Percentiles rank a stretch among this genome's conserved stretches.
Conservation (phyloP, 2,888 invertebrate species). For the Cataglyphis altisquamis region DNA sequence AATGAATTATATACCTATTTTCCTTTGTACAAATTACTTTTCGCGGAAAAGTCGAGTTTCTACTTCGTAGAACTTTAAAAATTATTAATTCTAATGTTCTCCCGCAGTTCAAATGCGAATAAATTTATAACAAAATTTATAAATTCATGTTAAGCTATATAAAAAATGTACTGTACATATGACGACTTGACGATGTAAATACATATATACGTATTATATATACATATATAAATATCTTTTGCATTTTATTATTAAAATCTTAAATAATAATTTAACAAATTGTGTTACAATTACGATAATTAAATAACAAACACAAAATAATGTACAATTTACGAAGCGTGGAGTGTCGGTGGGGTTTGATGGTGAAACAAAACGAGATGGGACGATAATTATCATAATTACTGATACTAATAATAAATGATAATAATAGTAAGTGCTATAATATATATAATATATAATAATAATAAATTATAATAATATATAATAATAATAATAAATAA, state of each 20-base stretch:
- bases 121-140: neutral
- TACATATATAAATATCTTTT: neutral
- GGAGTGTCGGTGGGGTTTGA: constrained; percentile 8
- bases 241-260: constrained; percentile 77
- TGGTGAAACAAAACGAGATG: constrained; percentile 45
- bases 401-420: constrained; percentile 62
- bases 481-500: constrained; percentile 57
- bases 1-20: neutral
- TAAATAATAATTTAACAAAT: constrained; percentile 82
- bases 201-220: constrained; percentile 11
- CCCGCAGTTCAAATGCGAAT: neutral
- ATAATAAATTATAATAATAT: constrained; percentile 64
- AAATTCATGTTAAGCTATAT: constrained; percentile 19
- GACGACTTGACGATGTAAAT: constrained; percentile 7
- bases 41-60: neutral
- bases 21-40: constrained; percentile 1
- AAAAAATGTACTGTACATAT: constrained; percentile 1
- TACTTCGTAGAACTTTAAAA: neutral
- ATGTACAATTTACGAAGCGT: constrained; percentile 66
- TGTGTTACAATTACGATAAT: constrained; percentile 79
- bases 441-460: constrained; percentile 7
- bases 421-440: constrained; percentile 67
- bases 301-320: constrained; percentile 80
- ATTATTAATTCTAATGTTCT: neutral
- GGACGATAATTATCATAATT: constrained; percentile 59